A percentile compares a stretch with the other conserved stretches of the same genome.
These are phyloP conservation scores for Tethea ocularis DNA, from an alignment of 2,888 invertebrate genomes.

Conservation along the genomic window DNA sequence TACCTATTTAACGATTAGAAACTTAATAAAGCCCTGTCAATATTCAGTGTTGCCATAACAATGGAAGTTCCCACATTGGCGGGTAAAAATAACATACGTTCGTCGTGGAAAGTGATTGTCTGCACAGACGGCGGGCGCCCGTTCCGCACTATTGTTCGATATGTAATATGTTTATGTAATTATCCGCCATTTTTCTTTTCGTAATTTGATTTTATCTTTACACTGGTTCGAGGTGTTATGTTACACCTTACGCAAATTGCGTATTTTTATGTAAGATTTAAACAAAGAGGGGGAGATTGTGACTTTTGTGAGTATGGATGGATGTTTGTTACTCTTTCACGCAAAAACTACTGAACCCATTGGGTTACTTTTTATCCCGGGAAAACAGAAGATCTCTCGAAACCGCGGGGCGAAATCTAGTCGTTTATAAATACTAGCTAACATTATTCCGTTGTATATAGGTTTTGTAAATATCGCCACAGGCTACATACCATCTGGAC, in stretches of 20 bases:
- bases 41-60: conserved; percentile 41
- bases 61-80: conserved; percentile 43
- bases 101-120: conserved; percentile 51
- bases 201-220: conserved; percentile 6
- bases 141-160: conserved; percentile 38
- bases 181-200: conserved; percentile 25
- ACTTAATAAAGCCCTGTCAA: conserved; percentile 31
- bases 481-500: too few species aligned
- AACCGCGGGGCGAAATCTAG: too few species aligned
- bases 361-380: too few species aligned
- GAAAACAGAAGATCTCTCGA: too few species aligned
- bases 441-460: too few species aligned
- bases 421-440: too few species aligned
- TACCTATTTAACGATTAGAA: conserved; percentile 9
- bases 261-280: not conserved
- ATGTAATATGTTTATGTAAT: conserved; percentile 41
- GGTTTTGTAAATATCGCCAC: too few species aligned
- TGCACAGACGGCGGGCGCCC: conserved; percentile 22
- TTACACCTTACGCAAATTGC: not conserved
- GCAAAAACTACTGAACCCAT: too few species aligned
- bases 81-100: conserved; percentile 38
- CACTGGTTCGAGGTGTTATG: not conserved
- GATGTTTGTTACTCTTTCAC: too few species aligned
- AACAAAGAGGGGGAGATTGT: not conserved
- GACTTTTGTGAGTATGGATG: too few species aligned